Evolutionary conservation across 2,797 vertebrate genomes (phyloP), one percentile per base, ranked within the genome.

Genomic region (Alcedo quadribrachys): DNA sequence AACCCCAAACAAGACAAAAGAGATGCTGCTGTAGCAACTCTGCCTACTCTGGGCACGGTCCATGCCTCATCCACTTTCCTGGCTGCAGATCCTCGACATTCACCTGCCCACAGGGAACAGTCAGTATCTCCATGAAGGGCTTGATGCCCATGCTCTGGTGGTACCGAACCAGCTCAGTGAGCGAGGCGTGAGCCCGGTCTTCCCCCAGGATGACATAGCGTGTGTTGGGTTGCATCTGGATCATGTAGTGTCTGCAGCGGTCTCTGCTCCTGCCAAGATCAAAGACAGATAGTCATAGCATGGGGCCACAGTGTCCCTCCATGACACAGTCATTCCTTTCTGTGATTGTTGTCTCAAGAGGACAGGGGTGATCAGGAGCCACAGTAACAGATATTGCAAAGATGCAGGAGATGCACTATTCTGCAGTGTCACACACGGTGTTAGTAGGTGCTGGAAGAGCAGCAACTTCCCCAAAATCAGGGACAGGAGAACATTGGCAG

Each of bases 171-270:
- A 98, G 95, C 13, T 97, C 93, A 0, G 90, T 91, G 61, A 98
- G 97, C 0, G 97, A 98, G 33, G 97, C 5, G 1, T 98, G 98
- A 9, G 97, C 98, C 4, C 93, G 87, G 80, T 97, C 96, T 91
- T 98, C 98, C 2, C 98, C 98, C 33, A 98, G 94, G 60, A 98
- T 98, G 53, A 98, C 96, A 14, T 98, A 98, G 67, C 97, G 97
- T 6, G 92, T 79, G 2, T 98, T 98, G 69, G 87, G 95, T 90
- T 98, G 98, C 96, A 97, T 92, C 85, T 98, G 90, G 7, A 98
- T 91, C 97, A 98, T 97, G 81, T 98, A 98, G 94, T 98, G 97
- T 5, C 98, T 96, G 91, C 97, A 98, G 42, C 97, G 95, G 65
- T 81, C 85, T 8, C 77, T 22, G 0, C 97, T 96, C 85, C 98